Evolutionary conservation across 2,113 vertebrate species (phyloP).

Genomic region (Paraplagusia blochii): DNA sequence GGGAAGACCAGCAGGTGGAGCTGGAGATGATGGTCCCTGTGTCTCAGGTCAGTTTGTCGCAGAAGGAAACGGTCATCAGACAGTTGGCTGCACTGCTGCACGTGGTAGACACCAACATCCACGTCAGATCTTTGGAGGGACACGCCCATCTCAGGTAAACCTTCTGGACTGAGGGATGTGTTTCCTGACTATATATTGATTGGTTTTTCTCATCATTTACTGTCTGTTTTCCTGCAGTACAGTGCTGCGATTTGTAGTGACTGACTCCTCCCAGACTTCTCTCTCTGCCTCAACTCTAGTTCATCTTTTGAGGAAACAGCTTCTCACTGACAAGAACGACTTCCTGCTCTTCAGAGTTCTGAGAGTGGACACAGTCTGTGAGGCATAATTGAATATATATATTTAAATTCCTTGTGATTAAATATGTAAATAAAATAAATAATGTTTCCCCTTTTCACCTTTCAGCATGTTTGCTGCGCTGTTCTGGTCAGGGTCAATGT

Average conservation of each 20-base stretch:
- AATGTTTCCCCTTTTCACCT: neutral
- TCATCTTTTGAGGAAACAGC: conserved; percentile 73
- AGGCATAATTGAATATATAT: conserved; percentile 4
- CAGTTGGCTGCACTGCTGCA: conserved; percentile 85
- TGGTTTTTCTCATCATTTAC: neutral
- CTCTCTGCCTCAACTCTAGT: conserved; percentile 77
- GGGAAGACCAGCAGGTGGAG: conserved; percentile 81
- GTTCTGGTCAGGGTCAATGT: conserved; percentile 86
- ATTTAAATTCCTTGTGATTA: neutral
- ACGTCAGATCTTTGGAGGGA: conserved; percentile 82
- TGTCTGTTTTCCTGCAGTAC: conserved; percentile 74
- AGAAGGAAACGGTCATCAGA: conserved; percentile 82
- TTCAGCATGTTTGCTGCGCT: conserved; percentile 84
- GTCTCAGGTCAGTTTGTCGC: conserved; percentile 80
- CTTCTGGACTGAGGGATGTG: conserved; percentile 1
- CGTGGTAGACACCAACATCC: conserved; percentile 81
- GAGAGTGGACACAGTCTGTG: conserved; percentile 85
- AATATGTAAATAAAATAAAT: neutral
- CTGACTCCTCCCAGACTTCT: conserved; percentile 68
- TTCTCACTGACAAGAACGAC: conserved; percentile 82
- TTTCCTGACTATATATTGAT: neutral
- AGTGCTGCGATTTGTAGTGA: conserved; percentile 79
- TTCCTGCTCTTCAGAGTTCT: conserved; percentile 88
- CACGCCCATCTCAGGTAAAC: conserved; percentile 85
- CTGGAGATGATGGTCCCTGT: conserved; percentile 85